Conservation (phyloP, 2,113 vertebrate genomes). For the Oreocharis arfaki region DNA sequence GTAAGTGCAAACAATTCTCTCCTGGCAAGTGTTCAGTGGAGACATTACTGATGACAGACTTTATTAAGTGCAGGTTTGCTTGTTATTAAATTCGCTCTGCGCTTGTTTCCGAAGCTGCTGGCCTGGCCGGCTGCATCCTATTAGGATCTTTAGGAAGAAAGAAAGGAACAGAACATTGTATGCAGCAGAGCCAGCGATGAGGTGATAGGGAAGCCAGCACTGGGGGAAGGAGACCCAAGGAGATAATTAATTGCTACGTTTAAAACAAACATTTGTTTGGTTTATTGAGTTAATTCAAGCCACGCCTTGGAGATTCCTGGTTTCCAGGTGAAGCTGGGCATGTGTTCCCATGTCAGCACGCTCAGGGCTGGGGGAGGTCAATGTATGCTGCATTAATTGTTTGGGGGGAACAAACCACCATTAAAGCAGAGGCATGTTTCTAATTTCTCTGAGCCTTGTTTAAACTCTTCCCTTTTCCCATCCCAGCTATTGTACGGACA, state of each 20-base stretch:
- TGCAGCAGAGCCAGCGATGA: constrained; percentile 8
- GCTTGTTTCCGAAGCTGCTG: constrained; percentile 52
- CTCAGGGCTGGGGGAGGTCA: background rate
- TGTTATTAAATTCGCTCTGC: constrained; percentile 51
- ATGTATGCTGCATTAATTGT: background rate
- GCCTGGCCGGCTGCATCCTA: constrained; percentile 36
- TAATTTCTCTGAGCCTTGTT: background rate
- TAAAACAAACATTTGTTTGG: constrained; percentile 48
- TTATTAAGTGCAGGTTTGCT: constrained; percentile 67
- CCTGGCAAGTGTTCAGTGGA: constrained; percentile 50
- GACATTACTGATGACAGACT: constrained; percentile 66
- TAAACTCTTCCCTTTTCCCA: background rate
- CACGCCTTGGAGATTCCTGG: background rate
- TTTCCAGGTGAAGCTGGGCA: constrained; percentile 38
- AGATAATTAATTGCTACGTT: constrained; percentile 25
- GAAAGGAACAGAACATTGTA: constrained; percentile 56
- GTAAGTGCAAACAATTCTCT: constrained; percentile 65
- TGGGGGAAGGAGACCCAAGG: constrained; percentile 11
- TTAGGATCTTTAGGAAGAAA: constrained; percentile 45
- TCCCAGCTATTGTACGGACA: background rate
- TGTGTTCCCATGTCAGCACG: background rate
- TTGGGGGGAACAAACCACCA: rapidly evolving
- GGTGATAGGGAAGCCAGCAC: constrained; percentile 16
- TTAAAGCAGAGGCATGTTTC: background rate
- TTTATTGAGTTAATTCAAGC: background rate